These are phyloP conservation scores for Chrysomela aeneicollis DNA, from an alignment of 2,888 invertebrate genomes.

Conservation along the genomic window DNA sequence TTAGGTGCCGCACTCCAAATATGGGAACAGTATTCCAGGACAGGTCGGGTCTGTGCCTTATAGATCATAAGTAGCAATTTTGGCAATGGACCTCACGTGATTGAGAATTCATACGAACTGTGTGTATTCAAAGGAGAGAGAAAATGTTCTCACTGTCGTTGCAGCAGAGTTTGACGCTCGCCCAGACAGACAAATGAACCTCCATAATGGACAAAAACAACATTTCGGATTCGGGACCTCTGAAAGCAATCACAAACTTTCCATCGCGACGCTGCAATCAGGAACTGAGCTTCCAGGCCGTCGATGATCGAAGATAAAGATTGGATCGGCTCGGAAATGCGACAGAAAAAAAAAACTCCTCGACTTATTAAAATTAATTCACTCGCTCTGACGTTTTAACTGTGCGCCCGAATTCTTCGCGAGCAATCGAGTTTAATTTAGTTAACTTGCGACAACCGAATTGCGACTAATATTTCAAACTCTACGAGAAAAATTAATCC, in stretches of 20 bases:
- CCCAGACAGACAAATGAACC: not conserved
- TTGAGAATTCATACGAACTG: no score
- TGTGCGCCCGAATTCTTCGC: not conserved
- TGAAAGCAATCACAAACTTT: not conserved
- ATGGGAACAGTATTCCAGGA: no score
- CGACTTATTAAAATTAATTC: not conserved
- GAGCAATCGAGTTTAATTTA: conserved; percentile 17
- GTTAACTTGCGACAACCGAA: conserved; percentile 28
- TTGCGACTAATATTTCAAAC: conserved; percentile 26
- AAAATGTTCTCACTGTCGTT: no score
- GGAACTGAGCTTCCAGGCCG: not conserved
- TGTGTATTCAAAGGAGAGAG: no score
- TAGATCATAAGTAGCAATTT: no score
- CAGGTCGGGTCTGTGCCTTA: no score
- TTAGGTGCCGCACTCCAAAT: no score
- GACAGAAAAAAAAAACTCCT: not conserved
- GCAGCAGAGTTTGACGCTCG: no score
- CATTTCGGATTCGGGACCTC: not conserved
- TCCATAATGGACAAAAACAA: not conserved
- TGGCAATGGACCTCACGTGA: no score
- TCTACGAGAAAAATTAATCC: not conserved
- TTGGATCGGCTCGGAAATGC: not conserved
- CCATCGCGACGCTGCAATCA: not conserved
- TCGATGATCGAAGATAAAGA: conserved; percentile 3
- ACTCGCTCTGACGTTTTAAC: not conserved